phyloP scores from a whole-genome alignment of 2,888 invertebrate species.

The Tipula unca region DNA sequence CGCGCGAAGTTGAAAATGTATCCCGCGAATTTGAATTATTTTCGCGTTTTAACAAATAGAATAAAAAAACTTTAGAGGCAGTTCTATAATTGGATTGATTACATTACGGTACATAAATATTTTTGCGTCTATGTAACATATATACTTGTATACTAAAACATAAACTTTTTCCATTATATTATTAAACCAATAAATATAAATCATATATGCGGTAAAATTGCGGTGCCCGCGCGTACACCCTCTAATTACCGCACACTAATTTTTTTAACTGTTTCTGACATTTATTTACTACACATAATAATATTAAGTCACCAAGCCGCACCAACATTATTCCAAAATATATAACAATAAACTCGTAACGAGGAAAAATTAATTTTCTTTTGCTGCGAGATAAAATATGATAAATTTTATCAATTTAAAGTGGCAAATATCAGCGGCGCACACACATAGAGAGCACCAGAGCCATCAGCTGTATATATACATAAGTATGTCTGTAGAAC shows the following conservation, averaged over 20 bases:
- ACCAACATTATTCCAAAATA: neutral
- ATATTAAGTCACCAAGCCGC: neutral
- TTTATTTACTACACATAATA: neutral
- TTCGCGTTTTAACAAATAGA: too few species aligned
- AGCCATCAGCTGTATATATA: neutral
- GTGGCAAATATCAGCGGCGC: neutral
- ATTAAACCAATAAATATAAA: neutral
- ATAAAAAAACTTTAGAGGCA: too few species aligned
- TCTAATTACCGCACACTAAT: neutral
- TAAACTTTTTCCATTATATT: neutral
- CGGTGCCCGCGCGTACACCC: neutral
- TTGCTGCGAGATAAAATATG: neutral
- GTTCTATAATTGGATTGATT: too few species aligned
- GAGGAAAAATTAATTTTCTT: neutral
- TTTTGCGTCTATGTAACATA: neutral
- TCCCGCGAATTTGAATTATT: neutral
- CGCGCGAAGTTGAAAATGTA: neutral
- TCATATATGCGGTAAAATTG: neutral
- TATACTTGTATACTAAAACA: neutral
- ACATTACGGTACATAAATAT: neutral
- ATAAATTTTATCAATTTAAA: constrained; percentile 14
- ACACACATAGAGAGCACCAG: neutral
- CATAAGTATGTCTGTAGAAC: neutral
- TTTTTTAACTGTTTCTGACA: neutral
- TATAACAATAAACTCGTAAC: neutral